Percentiles rank a stretch among this genome's conserved stretches.
phyloP scores from a whole-genome alignment of 2,113 vertebrate genomes.

The Chaetodon trifascialis region DNA sequence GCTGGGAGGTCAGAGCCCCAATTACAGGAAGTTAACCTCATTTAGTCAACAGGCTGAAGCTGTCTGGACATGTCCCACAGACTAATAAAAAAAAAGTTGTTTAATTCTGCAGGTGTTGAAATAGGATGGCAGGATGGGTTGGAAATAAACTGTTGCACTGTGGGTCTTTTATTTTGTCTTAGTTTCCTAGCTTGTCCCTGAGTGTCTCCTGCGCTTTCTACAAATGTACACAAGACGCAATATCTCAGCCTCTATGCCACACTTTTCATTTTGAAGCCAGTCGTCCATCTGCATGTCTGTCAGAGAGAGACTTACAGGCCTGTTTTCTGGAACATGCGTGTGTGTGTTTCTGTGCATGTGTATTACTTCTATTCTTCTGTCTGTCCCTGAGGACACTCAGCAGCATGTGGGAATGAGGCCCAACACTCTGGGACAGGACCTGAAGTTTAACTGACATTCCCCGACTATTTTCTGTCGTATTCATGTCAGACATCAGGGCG shows the following conservation, averaged over 20 bases:
- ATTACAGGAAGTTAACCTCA: slow-evolving; percentile 60
- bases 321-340: slow-evolving; percentile 43
- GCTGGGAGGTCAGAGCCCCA: slow-evolving; percentile 56
- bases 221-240: background rate
- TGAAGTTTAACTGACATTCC: slow-evolving; percentile 40
- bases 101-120: slow-evolving; percentile 10
- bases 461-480: slow-evolving; percentile 37
- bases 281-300: slow-evolving; percentile 27
- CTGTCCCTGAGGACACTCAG: slow-evolving; percentile 28
- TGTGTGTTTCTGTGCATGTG: background rate
- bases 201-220: background rate
- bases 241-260: background rate
- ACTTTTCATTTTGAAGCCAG: slow-evolving; percentile 46
- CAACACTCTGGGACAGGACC: slow-evolving; percentile 43
- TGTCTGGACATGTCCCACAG: slow-evolving; percentile 51
- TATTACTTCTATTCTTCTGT: slow-evolving; percentile 31
- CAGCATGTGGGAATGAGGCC: slow-evolving; percentile 37
- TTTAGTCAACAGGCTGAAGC: slow-evolving; percentile 51
- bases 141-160: slow-evolving; percentile 6
- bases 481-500: slow-evolving; percentile 44
- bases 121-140: slow-evolving; percentile 16
- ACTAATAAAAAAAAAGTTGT: slow-evolving; percentile 6
- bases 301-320: slow-evolving; percentile 55
- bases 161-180: background rate
- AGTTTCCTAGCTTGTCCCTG: background rate